A percentile compares a stretch with the other conserved stretches of the same genome.
Evolutionary conservation across 2,888 invertebrate genomes (phyloP).

Genomic region (Branchipolynoe longqiensis): DNA sequence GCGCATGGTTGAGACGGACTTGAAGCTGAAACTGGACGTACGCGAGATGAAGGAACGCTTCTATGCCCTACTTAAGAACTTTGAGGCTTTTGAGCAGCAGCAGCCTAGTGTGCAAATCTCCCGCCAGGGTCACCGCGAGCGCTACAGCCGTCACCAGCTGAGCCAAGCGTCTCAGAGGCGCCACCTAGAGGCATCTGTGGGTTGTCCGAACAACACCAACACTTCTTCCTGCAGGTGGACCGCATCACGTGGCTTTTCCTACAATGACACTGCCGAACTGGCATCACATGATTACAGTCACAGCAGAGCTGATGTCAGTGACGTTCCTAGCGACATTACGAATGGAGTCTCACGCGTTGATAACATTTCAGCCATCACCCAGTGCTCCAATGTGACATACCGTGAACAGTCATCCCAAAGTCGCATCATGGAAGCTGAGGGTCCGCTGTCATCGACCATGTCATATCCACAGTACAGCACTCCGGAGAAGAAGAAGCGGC

Average conservation of each 20-base stretch:
- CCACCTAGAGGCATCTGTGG: neutral
- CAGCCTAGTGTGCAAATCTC: neutral
- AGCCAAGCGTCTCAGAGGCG: neutral
- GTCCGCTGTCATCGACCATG: conserved; percentile 65
- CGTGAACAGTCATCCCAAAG: conserved; percentile 62
- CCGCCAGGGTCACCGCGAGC: neutral
- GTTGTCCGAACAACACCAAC: conserved; percentile 39
- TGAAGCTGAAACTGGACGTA: conserved; percentile 64
- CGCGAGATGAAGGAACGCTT: conserved; percentile 63
- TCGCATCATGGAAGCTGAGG: conserved; percentile 58
- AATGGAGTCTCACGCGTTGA: neutral
- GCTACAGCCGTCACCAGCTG: neutral
- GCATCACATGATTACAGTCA: neutral
- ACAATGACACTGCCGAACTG: conserved; percentile 34
- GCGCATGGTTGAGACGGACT: conserved; percentile 62
- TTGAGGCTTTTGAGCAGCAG: conserved; percentile 52
- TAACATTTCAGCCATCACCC: conserved; percentile 32
- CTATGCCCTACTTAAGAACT: conserved; percentile 59
- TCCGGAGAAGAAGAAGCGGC: conserved; percentile 24
- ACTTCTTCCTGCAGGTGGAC: neutral
- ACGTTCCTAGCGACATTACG: no score
- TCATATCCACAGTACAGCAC: conserved; percentile 67
- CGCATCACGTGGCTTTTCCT: neutral
- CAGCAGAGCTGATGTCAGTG: neutral
- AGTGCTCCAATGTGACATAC: conserved; percentile 46